Evolutionary conservation across 64 coral and sea anemone genomes (phyloP).

Genomic region (Pocillopora verrucosa): DNA sequence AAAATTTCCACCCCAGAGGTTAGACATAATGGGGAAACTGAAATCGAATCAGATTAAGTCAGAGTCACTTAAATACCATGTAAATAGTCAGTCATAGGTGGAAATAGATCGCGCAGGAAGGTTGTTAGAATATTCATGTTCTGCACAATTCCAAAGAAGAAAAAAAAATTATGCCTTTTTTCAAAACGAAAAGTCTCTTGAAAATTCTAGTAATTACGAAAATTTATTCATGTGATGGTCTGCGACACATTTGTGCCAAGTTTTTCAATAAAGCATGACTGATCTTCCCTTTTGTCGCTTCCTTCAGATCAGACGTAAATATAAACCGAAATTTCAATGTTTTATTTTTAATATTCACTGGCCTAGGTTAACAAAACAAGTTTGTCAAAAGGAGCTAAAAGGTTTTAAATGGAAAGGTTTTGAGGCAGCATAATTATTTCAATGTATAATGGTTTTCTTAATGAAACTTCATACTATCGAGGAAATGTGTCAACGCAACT

Average conservation of each 20-base stretch:
- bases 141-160: background rate
- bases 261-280: slow-evolving; percentile 15
- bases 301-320: background rate
- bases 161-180: background rate
- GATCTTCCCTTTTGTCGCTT: too few relatives aligned
- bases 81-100: slow-evolving; percentile 16
- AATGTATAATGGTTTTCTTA: background rate
- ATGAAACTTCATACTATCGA: background rate
- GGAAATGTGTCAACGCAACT: background rate
- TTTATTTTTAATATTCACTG: background rate
- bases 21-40: background rate
- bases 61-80: slow-evolving; percentile 32
- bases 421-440: background rate
- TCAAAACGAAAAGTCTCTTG: background rate
- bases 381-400: background rate
- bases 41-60: slow-evolving; percentile 47
- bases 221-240: background rate
- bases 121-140: background rate
- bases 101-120: slow-evolving; percentile 9
- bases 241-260: background rate
- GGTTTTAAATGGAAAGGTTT: background rate
- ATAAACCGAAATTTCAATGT: too few relatives aligned
- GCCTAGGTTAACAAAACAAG: background rate
- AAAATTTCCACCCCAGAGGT: slow-evolving; percentile 17
- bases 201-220: background rate